A percentile compares a stretch with the other conserved stretches of the same genome.
Evolutionary conservation across 2,113 vertebrate species (phyloP).

Genomic region (Halichoerus grypus): DNA sequence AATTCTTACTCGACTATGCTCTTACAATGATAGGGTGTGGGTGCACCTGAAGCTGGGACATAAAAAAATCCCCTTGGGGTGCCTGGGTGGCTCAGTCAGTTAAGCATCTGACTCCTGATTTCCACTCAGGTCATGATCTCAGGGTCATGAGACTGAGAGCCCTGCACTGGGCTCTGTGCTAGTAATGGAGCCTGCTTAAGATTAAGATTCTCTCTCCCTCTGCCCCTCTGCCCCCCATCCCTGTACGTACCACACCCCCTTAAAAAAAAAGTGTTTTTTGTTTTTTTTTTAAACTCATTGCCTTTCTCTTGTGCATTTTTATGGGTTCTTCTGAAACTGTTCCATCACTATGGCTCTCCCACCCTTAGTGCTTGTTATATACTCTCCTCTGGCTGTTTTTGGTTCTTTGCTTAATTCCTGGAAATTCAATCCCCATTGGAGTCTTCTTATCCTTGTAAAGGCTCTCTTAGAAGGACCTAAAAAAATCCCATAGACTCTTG

Average conservation of each 20-base stretch:
- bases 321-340: background rate
- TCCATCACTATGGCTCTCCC: background rate
- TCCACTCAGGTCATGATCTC: background rate
- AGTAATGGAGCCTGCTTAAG: background rate
- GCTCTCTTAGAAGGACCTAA: background rate
- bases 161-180: background rate
- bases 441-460: background rate
- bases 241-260: background rate
- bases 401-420: background rate
- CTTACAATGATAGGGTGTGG: background rate
- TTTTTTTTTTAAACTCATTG: background rate
- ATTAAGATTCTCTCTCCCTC: background rate
- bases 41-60: background rate
- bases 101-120: background rate
- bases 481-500: background rate
- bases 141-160: background rate
- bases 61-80: background rate
- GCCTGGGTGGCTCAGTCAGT: background rate
- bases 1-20: background rate
- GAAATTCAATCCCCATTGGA: background rate
- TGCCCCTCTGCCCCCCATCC: background rate
- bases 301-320: background rate
- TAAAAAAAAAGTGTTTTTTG: too few relatives aligned
- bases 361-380: background rate
- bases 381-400: background rate